Percentiles rank a stretch among this genome's conserved stretches.
These are phyloP conservation scores for Scelioninae gen. 2 DNA, from an alignment of 2,888 invertebrate species.

Conservation along the genomic window DNA sequence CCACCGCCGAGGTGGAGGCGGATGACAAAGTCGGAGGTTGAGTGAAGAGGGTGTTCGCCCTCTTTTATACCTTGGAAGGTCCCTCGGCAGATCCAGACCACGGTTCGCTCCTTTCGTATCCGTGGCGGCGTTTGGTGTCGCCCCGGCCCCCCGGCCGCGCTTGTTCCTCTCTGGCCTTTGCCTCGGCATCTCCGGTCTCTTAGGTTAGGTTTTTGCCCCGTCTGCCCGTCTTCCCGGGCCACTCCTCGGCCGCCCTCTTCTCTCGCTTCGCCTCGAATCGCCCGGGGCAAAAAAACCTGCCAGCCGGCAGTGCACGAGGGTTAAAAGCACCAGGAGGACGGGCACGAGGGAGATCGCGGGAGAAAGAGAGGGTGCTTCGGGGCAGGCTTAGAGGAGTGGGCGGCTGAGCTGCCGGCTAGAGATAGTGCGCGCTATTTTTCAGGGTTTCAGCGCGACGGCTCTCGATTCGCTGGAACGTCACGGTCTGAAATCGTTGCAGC, in stretches of 20 bases:
- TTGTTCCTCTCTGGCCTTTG: conserved; percentile 71
- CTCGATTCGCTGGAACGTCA: conserved; percentile 58
- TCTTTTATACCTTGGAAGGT: conserved; percentile 73
- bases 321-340: conserved; percentile 62
- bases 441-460: conserved; percentile 62
- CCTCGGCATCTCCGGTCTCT: conserved; percentile 70
- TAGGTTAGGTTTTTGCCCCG: conserved; percentile 71
- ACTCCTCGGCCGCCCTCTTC: conserved; percentile 55
- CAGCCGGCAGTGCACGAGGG: conserved; percentile 63
- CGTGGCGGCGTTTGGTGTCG: conserved; percentile 65
- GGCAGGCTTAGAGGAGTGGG: conserved; percentile 45
- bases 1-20: conserved; percentile 50
- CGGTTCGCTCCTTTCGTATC: conserved; percentile 70
- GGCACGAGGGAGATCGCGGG: conserved; percentile 55
- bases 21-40: conserved; percentile 61
- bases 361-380: conserved; percentile 43
- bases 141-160: conserved; percentile 59
- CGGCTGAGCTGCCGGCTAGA: conserved; percentile 64
- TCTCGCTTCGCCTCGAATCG: conserved; percentile 65
- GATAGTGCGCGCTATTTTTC: conserved; percentile 72
- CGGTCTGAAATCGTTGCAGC: conserved; percentile 26
- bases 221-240: conserved; percentile 23
- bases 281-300: conserved; percentile 72
- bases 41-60: conserved; percentile 68
- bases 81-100: conserved; percentile 70